phyloP scores from a whole-genome alignment of 2,888 invertebrate species.

The Hirudinaria manillensis region DNA sequence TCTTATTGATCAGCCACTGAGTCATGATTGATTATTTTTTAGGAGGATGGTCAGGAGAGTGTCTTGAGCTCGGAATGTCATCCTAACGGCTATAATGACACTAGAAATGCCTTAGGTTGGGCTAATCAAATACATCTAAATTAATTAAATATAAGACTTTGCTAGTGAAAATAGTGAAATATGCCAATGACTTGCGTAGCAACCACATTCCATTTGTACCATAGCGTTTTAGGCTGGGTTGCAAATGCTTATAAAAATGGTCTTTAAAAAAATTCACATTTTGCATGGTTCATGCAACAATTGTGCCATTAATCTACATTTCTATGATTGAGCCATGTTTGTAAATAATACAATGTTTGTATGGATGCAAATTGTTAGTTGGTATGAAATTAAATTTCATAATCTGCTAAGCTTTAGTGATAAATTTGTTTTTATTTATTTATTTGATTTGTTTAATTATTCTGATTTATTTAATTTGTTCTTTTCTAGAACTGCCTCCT shows the following conservation, averaged over 20 bases:
- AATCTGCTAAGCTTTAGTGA: neutral
- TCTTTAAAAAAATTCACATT: no score
- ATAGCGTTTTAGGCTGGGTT: no score
- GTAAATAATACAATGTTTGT: no score
- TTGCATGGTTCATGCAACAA: no score
- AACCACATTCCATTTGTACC: no score
- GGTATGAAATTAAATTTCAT: no score
- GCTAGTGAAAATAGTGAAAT: no score
- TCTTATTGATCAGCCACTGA: neutral
- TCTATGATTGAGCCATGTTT: no score
- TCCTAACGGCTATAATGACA: slow-evolving; percentile 1
- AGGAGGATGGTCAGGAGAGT: neutral
- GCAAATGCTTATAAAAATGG: no score
- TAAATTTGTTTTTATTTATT: neutral
- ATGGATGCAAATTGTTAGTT: no score
- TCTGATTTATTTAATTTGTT: neutral
- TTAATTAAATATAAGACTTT: no score
- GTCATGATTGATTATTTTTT: neutral
- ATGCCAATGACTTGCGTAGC: neutral
- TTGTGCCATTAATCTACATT: no score
- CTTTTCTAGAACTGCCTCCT: slow-evolving; percentile 25
- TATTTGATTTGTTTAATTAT: neutral
- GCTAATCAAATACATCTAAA: neutral
- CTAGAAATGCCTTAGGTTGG: slow-evolving; percentile 16
- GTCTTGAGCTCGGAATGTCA: neutral